Conservation (phyloP, 2,888 invertebrate species). For the Dyspetes luteomarginatus region DNA sequence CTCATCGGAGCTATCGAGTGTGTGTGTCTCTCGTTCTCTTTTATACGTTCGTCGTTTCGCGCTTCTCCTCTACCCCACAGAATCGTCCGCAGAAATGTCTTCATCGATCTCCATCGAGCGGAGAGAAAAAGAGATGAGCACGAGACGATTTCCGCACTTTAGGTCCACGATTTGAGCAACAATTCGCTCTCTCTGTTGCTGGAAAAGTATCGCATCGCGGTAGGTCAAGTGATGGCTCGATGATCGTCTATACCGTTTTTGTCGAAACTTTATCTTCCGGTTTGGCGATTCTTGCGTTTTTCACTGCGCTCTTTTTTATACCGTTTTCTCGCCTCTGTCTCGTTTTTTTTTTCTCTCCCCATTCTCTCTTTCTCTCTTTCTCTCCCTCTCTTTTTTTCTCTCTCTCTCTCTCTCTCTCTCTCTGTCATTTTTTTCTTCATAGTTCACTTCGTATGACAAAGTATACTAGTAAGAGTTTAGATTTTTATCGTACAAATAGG, state of each 20-base stretch:
- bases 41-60: constrained; percentile 18
- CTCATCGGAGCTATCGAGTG: constrained; percentile 54
- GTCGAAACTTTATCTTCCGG: constrained; percentile 32
- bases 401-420: neutral
- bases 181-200: constrained; percentile 36
- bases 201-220: constrained; percentile 6
- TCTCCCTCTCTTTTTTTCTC: neutral
- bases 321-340: neutral
- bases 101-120: constrained; percentile 57
- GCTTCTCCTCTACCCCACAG: constrained; percentile 7
- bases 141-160: constrained; percentile 27
- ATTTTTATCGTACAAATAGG: neutral
- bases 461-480: neutral
- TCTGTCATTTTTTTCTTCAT: neutral
- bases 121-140: neutral
- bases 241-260: constrained; percentile 40
- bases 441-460: neutral
- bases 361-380: neutral
- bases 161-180: constrained; percentile 49
- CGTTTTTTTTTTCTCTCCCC: neutral
- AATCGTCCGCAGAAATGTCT: constrained; percentile 14
- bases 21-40: constrained; percentile 38
- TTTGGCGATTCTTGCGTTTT: neutral
- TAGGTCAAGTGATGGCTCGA: constrained; percentile 53
- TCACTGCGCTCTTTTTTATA: neutral